phyloP scores from a whole-genome alignment of 2,797 vertebrate genomes.

The Alosa sapidissima region DNA sequence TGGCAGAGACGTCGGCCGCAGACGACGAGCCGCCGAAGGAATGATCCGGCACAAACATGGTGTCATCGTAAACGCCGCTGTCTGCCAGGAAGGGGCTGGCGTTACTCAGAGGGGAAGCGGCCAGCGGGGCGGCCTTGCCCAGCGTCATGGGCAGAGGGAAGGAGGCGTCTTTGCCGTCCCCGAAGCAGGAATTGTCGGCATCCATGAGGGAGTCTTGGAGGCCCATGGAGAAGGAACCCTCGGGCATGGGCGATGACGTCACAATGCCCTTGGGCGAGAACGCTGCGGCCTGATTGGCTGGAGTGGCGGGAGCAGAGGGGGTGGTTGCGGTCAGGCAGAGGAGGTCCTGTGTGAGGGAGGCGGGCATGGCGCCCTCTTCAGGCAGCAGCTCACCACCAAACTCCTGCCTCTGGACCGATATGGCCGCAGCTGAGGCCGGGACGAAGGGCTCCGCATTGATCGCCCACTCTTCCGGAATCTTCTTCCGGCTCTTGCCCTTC shows the following conservation, averaged over 20 bases:
- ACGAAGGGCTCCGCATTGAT: conserved; percentile 62
- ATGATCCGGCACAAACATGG: conserved; percentile 57
- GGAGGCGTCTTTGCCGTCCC: conserved; percentile 45
- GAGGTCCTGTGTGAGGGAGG: conserved; percentile 62
- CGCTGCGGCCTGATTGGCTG: conserved; percentile 40
- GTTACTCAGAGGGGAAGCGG: conserved; percentile 33
- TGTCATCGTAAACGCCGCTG: conserved; percentile 52
- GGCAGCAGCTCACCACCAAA: conserved; percentile 53
- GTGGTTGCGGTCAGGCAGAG: conserved; percentile 54
- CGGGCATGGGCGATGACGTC: conserved; percentile 12
- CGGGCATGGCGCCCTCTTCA: conserved; percentile 58
- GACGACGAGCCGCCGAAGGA: conserved; percentile 47
- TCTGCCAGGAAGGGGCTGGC: conserved; percentile 22
- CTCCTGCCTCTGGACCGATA: conserved; percentile 19
- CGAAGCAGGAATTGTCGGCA: conserved; percentile 51
- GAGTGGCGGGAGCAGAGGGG: conserved; percentile 54
- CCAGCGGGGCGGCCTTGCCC: conserved; percentile 38
- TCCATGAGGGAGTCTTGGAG: conserved; percentile 61
- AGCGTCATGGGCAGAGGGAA: conserved; percentile 42
- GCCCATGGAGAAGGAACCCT: conserved; percentile 43
- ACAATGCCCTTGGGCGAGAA: conserved; percentile 36
- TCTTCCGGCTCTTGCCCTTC: conserved; percentile 75
- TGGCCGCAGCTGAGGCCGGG: conserved; percentile 45
- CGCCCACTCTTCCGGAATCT: conserved; percentile 78
- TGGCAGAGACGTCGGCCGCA: conserved; percentile 15